Conservation (phyloP, 1,140 invertebrate genomes). For the Trichonephila clavata region DNA sequence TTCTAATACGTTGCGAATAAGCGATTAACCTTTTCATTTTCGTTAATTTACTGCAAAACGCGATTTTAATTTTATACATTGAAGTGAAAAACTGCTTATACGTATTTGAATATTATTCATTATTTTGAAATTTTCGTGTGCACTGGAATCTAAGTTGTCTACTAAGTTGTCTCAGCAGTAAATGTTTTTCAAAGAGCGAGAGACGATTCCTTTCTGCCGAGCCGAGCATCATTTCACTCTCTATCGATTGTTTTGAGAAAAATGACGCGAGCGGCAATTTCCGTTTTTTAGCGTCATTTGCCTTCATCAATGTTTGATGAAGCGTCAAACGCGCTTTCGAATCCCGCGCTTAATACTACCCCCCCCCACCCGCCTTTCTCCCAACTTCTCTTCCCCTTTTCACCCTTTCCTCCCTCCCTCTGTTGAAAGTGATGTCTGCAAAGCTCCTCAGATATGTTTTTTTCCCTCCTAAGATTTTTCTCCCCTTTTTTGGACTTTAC, state of each 20-base stretch:
- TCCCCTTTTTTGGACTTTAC: neutral
- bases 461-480: neutral
- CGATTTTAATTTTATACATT: too few relatives aligned
- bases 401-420: neutral
- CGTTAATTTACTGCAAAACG: too few relatives aligned
- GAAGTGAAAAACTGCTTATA: too few relatives aligned
- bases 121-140: too few relatives aligned
- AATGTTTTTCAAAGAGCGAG: too few relatives aligned
- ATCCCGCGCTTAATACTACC: constrained; percentile 37
- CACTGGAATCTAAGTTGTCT: too few relatives aligned
- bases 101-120: too few relatives aligned
- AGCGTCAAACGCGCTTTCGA: constrained; percentile 39
- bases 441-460: constrained; percentile 16
- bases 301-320: constrained; percentile 47
- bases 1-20: too few relatives aligned
- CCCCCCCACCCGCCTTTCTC: neutral
- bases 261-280: constrained; percentile 51
- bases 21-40: too few relatives aligned
- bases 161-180: too few relatives aligned
- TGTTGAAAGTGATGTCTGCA: neutral
- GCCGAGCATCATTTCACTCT: neutral
- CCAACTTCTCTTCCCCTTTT: neutral
- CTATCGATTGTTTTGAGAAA: constrained; percentile 54
- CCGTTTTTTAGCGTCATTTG: constrained; percentile 5
- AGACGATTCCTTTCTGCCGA: too few relatives aligned